These are phyloP conservation scores for Nansenia antarctica DNA, from an alignment of 2,113 vertebrate species.

Conservation along the genomic window DNA sequence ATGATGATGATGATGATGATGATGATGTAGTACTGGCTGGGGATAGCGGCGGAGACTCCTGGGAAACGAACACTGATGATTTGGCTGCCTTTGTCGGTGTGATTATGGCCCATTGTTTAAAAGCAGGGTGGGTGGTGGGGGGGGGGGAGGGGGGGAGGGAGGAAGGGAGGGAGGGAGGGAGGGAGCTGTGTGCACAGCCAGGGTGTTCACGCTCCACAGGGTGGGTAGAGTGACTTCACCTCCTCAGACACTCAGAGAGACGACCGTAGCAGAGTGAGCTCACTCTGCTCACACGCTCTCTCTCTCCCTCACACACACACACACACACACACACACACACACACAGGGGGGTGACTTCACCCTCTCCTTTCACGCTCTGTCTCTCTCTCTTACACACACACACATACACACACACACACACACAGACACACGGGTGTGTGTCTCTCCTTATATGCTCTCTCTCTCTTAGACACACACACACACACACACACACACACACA, in stretches of 20 bases:
- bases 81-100: slow-evolving; percentile 22
- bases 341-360: slow-evolving; percentile 57
- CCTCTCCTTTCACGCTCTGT: slow-evolving; percentile 15
- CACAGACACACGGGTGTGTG: too few species aligned
- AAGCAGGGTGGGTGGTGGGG: slow-evolving; percentile 1
- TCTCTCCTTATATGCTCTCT: background rate
- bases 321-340: too few species aligned
- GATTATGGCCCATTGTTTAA: slow-evolving; percentile 43
- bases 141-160: background rate
- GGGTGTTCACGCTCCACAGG: slow-evolving; percentile 52
- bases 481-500: too few species aligned
- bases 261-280: background rate
- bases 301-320: too few species aligned
- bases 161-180: background rate
- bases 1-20: slow-evolving; percentile 8
- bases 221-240: slow-evolving; percentile 20
- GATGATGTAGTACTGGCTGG: background rate
- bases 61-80: slow-evolving; percentile 15
- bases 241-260: background rate
- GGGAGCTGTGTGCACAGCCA: background rate
- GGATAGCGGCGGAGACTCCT: background rate
- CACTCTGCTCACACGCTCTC: background rate
- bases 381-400: too few species aligned
- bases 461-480: too few species aligned
- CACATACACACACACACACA: slow-evolving; percentile 6